Evolutionary conservation across 2,113 vertebrate species (phyloP), one percentile per base, ranked within the genome.

Genomic region (Thunnus thynnus): DNA sequence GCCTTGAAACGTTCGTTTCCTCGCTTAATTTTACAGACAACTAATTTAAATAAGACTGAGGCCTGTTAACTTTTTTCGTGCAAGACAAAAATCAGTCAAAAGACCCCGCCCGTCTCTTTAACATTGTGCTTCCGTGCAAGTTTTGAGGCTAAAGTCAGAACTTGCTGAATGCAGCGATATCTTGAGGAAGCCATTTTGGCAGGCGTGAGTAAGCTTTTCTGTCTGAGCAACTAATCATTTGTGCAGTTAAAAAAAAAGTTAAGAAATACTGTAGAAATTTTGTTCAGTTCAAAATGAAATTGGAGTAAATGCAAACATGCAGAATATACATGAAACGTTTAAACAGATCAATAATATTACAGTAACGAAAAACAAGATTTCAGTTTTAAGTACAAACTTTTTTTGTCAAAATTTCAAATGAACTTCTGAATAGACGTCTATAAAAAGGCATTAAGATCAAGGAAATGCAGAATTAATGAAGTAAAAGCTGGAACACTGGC

Each of bases 111-210:
- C 20, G 0, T 32, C 4, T 3, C 2, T 18, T 13, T 30, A 48
- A 36, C 18, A 20, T 5, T 20, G 25, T 13, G 0, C 41, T 5
- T 25, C 17, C 0, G n/a, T 55, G 18, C 13, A 4, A n/a, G 16
- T 25, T 82, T 69, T 58, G 8, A 58, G 55, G 30, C 44, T 55
- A 36, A 66, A 50, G 64, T 77, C 55, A 14, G 36, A 80, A 27
- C 17, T 32, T 18, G 27, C 8, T 62, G 36, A 73, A 89, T 79
- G 85, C 86, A 85, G 58, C 47, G 48, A 64, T 84, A 86, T 91
- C 83, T 88, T 3, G 48, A 61, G 89, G 94, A 89, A 81, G 95
- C 95, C 95, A 95, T 96, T 90, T 96, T 95, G 86, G 57, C 52
- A 13, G 47, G 16, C 79, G 67, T 95, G 95, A 95, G 90, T 94